Percentiles rank a stretch among this genome's conserved stretches.
Conservation (phyloP, 2,797 vertebrate species). For the Lophura swinhoii region DNA sequence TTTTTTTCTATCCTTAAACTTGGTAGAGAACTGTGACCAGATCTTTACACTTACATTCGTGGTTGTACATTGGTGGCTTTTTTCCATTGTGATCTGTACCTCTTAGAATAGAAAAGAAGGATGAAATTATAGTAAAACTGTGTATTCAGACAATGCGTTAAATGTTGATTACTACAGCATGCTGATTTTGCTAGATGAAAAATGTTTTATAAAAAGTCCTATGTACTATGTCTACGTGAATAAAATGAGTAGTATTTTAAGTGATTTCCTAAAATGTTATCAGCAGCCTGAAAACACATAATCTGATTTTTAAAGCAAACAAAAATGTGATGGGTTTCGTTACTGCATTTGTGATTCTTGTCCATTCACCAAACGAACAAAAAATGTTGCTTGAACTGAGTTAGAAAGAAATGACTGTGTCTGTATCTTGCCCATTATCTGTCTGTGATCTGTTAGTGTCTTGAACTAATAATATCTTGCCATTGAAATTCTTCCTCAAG, state of each 20-base stretch:
- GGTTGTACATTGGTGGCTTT: too few species aligned
- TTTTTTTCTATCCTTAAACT: not conserved
- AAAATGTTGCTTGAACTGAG: not conserved
- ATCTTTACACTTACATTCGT: not conserved
- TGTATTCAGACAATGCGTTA: not conserved
- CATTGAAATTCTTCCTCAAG: not conserved
- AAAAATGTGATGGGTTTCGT: not conserved
- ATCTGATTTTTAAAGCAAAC: not conserved
- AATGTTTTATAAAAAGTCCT: not conserved
- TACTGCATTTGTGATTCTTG: not conserved
- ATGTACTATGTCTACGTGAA: too few species aligned
- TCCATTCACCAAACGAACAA: rapidly evolving
- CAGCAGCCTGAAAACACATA: not conserved
- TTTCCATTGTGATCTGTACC: not conserved
- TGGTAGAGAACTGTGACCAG: not conserved
- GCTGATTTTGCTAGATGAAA: not conserved
- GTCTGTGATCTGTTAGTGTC: not conserved
- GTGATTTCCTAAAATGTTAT: not conserved
- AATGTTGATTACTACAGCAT: not conserved
- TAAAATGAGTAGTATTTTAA: not conserved
- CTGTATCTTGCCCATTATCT: not conserved
- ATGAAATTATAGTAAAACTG: not conserved
- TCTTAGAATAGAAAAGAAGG: not conserved
- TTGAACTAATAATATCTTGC: not conserved
- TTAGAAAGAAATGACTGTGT: not conserved